Conservation (phyloP, 2,113 vertebrate species). For the Albula glossodonta region DNA sequence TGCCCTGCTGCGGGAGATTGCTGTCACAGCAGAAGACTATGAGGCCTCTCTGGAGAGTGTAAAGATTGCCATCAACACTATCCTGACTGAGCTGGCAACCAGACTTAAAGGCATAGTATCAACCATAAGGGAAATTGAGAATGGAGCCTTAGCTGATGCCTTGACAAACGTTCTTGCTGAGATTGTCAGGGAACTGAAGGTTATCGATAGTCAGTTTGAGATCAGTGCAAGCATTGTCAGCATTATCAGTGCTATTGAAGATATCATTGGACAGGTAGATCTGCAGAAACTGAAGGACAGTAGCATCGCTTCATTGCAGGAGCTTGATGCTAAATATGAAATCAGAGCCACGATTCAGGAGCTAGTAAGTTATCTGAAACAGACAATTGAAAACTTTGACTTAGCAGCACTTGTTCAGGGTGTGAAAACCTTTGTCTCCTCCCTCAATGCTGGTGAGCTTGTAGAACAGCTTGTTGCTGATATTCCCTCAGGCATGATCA, state of each 20-base stretch:
- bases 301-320: slow-evolving; percentile 69
- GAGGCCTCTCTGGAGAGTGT: slow-evolving; percentile 68
- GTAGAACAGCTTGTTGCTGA: slow-evolving; percentile 61
- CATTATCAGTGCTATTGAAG: slow-evolving; percentile 62
- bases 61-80: slow-evolving; percentile 63
- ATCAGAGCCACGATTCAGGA: slow-evolving; percentile 72
- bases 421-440: slow-evolving; percentile 63
- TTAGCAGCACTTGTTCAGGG: slow-evolving; percentile 61
- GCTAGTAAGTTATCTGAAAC: slow-evolving; percentile 72
- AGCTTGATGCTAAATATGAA: slow-evolving; percentile 69
- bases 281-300: slow-evolving; percentile 65
- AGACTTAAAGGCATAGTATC: slow-evolving; percentile 67
- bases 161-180: slow-evolving; percentile 67
- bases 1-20: slow-evolving; percentile 72
- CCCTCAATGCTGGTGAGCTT: slow-evolving; percentile 55
- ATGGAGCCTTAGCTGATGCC: slow-evolving; percentile 57
- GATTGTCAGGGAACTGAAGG: slow-evolving; percentile 67
- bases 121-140: slow-evolving; percentile 69
- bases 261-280: slow-evolving; percentile 69
- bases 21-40: slow-evolving; percentile 78
- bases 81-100: slow-evolving; percentile 61
- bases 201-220: slow-evolving; percentile 75
- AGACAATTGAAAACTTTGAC: slow-evolving; percentile 74
- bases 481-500: slow-evolving; percentile 67
- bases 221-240: slow-evolving; percentile 69